Evolutionary conservation across 2,797 vertebrate genomes (phyloP).

Genomic region (Mastacembelus armatus): DNA sequence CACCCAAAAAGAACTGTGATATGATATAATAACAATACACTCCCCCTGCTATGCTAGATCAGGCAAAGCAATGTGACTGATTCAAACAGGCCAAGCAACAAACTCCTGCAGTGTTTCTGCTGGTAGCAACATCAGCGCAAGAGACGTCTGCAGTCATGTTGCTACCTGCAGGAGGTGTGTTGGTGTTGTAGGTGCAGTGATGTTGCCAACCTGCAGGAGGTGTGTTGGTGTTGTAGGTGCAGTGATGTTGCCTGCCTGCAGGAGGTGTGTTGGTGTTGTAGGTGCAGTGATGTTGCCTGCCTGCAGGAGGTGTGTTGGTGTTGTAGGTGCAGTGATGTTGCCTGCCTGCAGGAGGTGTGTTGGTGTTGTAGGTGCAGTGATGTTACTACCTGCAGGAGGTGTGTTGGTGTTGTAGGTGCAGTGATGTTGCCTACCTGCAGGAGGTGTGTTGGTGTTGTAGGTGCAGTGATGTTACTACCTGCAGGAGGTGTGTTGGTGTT

Average conservation of each 20-base stretch:
- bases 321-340: constrained; percentile 71
- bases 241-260: constrained; percentile 81
- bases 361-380: constrained; percentile 34
- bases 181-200: constrained; percentile 62
- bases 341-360: constrained; percentile 73
- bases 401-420: constrained; percentile 50
- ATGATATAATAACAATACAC: too few relatives aligned
- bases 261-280: constrained; percentile 37
- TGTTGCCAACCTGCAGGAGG: constrained; percentile 81
- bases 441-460: constrained; percentile 35
- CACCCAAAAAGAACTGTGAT: too few relatives aligned
- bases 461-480: too few relatives aligned
- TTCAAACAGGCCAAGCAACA: too few relatives aligned
- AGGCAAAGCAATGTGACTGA: too few relatives aligned
- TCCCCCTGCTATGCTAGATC: too few relatives aligned
- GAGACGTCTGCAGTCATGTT: too few relatives aligned
- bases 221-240: constrained; percentile 45
- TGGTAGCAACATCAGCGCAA: not conserved
- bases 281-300: constrained; percentile 75
- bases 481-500: constrained; percentile 59
- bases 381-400: constrained; percentile 78
- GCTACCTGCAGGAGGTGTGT: constrained; percentile 74
- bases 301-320: constrained; percentile 67
- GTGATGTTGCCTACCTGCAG: constrained; percentile 82
- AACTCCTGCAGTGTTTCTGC: too few relatives aligned